Conservation (phyloP, 2,797 vertebrate genomes). For the Alfaro cultratus region DNA sequence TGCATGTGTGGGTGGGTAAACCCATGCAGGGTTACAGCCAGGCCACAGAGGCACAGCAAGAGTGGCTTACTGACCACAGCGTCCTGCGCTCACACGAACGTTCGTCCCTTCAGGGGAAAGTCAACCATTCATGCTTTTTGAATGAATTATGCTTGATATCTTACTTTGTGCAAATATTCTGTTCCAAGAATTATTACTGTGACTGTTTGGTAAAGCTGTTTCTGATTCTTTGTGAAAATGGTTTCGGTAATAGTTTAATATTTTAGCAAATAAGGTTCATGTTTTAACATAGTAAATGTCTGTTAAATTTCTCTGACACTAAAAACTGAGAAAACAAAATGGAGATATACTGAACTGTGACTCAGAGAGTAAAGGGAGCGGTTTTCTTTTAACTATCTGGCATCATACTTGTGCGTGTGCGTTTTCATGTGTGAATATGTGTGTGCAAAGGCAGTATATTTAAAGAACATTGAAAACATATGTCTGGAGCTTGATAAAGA, state of each 20-base stretch:
- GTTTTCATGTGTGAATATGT: slow-evolving; percentile 27
- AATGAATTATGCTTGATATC: neutral
- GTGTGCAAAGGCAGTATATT: slow-evolving; percentile 55
- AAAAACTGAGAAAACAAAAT: neutral
- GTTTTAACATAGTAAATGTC: neutral
- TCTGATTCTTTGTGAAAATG: neutral
- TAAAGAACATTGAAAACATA: slow-evolving; percentile 83
- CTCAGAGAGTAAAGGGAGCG: slow-evolving; percentile 58
- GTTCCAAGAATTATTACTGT: neutral
- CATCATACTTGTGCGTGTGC: slow-evolving; percentile 35
- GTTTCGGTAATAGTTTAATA: neutral
- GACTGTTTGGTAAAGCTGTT: neutral
- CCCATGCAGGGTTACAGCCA: slow-evolving; percentile 53
- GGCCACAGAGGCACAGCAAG: slow-evolving; percentile 66
- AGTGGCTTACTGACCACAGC: slow-evolving; percentile 60
- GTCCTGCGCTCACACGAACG: slow-evolving; percentile 41
- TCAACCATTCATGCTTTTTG: slow-evolving; percentile 1
- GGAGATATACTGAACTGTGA: slow-evolving; percentile 38
- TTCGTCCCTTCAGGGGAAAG: slow-evolving; percentile 4
- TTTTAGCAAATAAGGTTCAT: neutral
- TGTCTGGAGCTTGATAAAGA: slow-evolving; percentile 80
- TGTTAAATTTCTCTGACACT: neutral
- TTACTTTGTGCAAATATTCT: slow-evolving; percentile 1
- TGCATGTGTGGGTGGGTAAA: slow-evolving; percentile 36
- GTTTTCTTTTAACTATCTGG: slow-evolving; percentile 62